phyloP scores from a whole-genome alignment of 1,140 invertebrate species.

The Bombus cullumanus region DNA sequence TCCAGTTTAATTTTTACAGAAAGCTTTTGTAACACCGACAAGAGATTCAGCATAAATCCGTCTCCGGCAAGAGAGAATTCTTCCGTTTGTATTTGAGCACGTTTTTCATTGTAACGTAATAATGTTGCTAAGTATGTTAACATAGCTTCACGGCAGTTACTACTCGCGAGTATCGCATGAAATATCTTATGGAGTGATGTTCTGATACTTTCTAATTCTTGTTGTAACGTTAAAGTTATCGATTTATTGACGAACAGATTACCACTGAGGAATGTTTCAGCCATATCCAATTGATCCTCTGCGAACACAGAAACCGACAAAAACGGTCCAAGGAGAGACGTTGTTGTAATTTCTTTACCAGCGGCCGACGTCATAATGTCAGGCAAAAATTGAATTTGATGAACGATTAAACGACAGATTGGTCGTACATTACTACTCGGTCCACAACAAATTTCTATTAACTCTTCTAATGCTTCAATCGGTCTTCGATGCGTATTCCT shows the following conservation, averaged over 20 bases:
- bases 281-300: slow-evolving; percentile 94
- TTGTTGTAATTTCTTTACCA: slow-evolving; percentile 92
- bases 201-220: slow-evolving; percentile 88
- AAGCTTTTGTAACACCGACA: slow-evolving; percentile 94
- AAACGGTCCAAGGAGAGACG: slow-evolving; percentile 95
- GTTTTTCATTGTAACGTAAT: slow-evolving; percentile 91
- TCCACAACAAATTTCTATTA: slow-evolving; percentile 88
- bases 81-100: slow-evolving; percentile 94
- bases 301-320: slow-evolving; percentile 95
- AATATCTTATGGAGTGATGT: slow-evolving; percentile 91
- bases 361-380: slow-evolving; percentile 87
- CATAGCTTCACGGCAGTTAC: slow-evolving; percentile 88
- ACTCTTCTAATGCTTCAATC: slow-evolving; percentile 86
- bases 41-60: slow-evolving; percentile 97
- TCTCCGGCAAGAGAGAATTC: slow-evolving; percentile 93
- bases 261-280: slow-evolving; percentile 86
- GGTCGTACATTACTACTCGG: slow-evolving; percentile 85
- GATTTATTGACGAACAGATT: slow-evolving; percentile 84
- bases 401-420: slow-evolving; percentile 90
- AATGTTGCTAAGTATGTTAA: slow-evolving; percentile 91
- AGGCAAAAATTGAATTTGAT: slow-evolving; percentile 90
- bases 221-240: slow-evolving; percentile 86
- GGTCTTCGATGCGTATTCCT: slow-evolving; percentile 88
- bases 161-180: slow-evolving; percentile 92
- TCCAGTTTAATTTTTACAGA: slow-evolving; percentile 93